Evolutionary conservation across 2,888 invertebrate genomes (phyloP).

Genomic region (Eupithecia insigniata): DNA sequence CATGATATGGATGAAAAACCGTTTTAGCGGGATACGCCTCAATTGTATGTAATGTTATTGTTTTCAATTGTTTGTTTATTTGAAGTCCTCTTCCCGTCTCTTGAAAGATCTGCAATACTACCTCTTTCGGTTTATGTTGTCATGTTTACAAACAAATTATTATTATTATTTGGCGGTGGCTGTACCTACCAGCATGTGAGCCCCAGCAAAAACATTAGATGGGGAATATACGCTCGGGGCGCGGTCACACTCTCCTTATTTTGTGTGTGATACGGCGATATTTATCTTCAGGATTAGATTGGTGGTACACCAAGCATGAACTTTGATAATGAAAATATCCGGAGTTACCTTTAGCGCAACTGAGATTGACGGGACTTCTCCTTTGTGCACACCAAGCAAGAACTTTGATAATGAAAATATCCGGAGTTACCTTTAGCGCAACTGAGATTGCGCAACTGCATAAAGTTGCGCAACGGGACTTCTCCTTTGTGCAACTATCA

Average conservation of each 20-base stretch:
- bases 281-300: slow-evolving; percentile 30
- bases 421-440: no score
- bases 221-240: slow-evolving; percentile 60
- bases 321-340: no score
- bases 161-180: background rate
- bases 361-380: no score
- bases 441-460: no score
- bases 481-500: no score
- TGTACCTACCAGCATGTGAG: slow-evolving; percentile 36
- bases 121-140: background rate
- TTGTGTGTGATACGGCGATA: slow-evolving; percentile 31
- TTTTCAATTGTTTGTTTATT: no score
- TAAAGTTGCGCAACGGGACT: no score
- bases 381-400: no score
- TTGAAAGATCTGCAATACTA: background rate
- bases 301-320: slow-evolving; percentile 17
- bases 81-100: background rate
- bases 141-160: background rate
- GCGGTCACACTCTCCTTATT: slow-evolving; percentile 58
- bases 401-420: no score
- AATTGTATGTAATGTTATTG: background rate
- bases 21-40: no score
- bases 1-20: no score
- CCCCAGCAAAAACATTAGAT: slow-evolving; percentile 65
- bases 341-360: no score